Evolutionary conservation across 2,888 invertebrate genomes (phyloP).

Genomic region (Strigamia maritima): DNA sequence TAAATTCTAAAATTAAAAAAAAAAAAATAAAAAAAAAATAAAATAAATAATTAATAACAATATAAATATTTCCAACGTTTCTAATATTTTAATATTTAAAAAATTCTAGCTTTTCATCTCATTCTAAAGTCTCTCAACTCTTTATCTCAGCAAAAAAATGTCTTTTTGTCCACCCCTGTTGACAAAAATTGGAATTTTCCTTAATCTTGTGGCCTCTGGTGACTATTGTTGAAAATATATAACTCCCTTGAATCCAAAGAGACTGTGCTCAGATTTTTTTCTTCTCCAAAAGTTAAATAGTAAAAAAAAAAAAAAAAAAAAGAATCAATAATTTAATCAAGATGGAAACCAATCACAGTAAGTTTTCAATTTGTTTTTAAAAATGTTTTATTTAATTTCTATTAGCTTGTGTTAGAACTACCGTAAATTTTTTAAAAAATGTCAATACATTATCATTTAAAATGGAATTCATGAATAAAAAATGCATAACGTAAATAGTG

Average conservation of each 20-base stretch:
- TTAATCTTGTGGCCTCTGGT: constrained; percentile 19
- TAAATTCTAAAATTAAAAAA: no score
- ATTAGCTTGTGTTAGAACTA: no score
- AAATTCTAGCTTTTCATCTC: neutral
- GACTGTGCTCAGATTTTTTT: neutral
- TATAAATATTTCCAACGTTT: no score
- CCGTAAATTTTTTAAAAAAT: no score
- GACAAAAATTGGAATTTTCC: constrained; percentile 16
- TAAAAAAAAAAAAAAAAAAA: no score
- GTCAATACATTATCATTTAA: no score
- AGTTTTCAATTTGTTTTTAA: neutral
- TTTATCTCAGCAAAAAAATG: neutral
- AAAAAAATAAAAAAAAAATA: no score
- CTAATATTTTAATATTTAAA: neutral
- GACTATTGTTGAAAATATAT: neutral
- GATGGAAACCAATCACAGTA: neutral
- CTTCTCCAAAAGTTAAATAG: neutral
- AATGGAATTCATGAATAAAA: no score
- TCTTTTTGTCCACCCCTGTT: neutral
- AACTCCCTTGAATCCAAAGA: constrained; percentile 9
- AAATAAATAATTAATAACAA: no score
- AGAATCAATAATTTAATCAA: neutral
- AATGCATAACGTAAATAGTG: no score
- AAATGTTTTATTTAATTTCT: neutral
- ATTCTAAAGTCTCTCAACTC: neutral